Conservation (phyloP, 2,113 vertebrate genomes). For the Melospiza georgiana region DNA sequence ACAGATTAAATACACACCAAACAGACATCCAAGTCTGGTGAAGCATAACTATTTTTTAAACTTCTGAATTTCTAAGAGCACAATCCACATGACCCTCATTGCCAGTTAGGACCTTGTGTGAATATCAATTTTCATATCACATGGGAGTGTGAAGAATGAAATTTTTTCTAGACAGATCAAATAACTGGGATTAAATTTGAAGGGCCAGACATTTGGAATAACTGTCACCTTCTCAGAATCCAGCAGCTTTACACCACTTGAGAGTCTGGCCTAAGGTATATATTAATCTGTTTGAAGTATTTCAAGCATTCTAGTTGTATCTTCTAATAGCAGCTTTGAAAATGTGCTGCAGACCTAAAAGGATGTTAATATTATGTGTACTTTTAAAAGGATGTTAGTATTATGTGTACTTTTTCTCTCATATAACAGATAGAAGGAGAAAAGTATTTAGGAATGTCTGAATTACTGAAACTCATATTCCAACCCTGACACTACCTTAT, state of each 20-base stretch:
- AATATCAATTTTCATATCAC: not conserved
- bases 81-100: not conserved
- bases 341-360: not conserved
- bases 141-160: not conserved
- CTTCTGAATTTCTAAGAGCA: not conserved
- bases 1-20: not conserved
- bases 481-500: not conserved
- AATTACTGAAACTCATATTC: not conserved
- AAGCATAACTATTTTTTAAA: not conserved
- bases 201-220: not conserved
- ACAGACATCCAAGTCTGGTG: rapidly evolving
- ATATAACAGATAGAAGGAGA: not conserved
- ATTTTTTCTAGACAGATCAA: conserved; percentile 12
- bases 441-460: not conserved
- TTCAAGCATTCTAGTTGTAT: not conserved
- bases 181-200: not conserved
- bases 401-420: not conserved
- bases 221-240: not conserved
- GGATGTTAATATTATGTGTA: not conserved
- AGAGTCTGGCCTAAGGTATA: not conserved
- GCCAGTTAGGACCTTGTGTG: not conserved
- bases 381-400: not conserved
- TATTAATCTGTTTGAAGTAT: not conserved
- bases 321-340: not conserved
- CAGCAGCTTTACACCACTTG: not conserved